Percentiles rank a stretch among this genome's conserved stretches.
Evolutionary conservation across 1,140 invertebrate species (phyloP).

Genomic region (Brachionus koreanus): DNA sequence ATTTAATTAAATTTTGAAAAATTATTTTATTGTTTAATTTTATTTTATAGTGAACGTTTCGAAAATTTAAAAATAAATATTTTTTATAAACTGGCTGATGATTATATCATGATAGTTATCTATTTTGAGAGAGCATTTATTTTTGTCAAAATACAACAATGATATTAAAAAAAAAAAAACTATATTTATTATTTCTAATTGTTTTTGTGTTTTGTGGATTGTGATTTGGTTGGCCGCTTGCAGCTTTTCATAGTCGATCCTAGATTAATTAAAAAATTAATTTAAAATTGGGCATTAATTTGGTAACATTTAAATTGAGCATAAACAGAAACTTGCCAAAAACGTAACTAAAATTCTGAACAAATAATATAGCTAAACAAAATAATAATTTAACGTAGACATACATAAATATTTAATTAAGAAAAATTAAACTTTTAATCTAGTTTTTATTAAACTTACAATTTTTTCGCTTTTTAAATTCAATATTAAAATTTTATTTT

Average conservation of each 20-base stretch:
- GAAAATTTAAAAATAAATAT: not conserved
- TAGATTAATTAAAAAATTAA: conserved; percentile 11
- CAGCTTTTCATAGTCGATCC: conserved; percentile 3
- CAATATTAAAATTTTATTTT: not conserved
- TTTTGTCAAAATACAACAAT: conserved; percentile 2
- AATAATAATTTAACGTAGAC: not conserved
- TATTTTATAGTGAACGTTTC: not conserved
- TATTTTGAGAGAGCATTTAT: not conserved
- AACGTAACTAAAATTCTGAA: not conserved
- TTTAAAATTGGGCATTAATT: not conserved
- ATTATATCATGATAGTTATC: not conserved
- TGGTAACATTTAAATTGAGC: not conserved
- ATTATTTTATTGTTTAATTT: not conserved
- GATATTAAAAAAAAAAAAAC: not conserved
- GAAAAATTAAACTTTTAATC: not conserved
- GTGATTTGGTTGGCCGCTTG: not conserved
- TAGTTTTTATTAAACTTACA: conserved; percentile 3
- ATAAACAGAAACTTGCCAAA: not conserved
- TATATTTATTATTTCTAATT: conserved; percentile 1
- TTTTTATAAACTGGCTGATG: not conserved
- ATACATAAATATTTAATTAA: not conserved
- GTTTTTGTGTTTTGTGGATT: not conserved
- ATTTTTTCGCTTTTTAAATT: conserved; percentile 4
- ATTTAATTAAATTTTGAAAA: conserved; percentile 1
- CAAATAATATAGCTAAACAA: not conserved